These are phyloP conservation scores for Hyalella azteca DNA, from an alignment of 2,888 invertebrate species.

Conservation along the genomic window DNA sequence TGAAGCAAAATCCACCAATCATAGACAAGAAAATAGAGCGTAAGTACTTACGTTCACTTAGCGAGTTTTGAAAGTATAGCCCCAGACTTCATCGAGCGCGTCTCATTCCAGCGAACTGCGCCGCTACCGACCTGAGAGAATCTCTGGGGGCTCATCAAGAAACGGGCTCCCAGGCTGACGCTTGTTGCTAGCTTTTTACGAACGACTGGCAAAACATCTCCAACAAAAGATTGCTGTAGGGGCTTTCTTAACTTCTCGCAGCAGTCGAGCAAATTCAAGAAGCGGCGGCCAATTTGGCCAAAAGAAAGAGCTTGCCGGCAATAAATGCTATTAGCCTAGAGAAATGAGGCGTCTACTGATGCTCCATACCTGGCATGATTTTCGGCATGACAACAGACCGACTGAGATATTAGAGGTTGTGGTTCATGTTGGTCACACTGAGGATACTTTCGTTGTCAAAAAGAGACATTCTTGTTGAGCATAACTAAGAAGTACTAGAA, in stretches of 20 bases:
- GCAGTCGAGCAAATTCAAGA: conserved; percentile 27
- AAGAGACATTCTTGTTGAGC: too few species aligned
- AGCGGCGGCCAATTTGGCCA: conserved; percentile 28
- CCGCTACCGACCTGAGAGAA: neutral
- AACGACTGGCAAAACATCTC: neutral
- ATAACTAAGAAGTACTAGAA: too few species aligned
- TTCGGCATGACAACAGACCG: too few species aligned
- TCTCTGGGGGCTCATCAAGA: neutral
- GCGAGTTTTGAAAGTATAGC: too few species aligned
- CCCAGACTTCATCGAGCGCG: too few species aligned
- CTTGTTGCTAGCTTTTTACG: neutral
- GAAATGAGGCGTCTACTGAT: neutral
- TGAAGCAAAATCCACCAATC: too few species aligned
- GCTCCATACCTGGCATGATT: neutral
- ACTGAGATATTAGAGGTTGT: too few species aligned
- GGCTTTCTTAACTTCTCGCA: conserved; percentile 31
- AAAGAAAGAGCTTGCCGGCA: conserved; percentile 28
- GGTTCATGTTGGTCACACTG: too few species aligned
- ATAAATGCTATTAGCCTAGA: conserved; percentile 36
- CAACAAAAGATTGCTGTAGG: conserved; percentile 17
- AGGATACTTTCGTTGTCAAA: too few species aligned
- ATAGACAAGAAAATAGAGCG: too few species aligned
- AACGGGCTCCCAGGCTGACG: neutral
- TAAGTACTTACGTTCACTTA: too few species aligned
- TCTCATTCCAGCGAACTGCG: neutral